phyloP scores from a whole-genome alignment of 2,797 vertebrate species.

The Falco concolor region DNA sequence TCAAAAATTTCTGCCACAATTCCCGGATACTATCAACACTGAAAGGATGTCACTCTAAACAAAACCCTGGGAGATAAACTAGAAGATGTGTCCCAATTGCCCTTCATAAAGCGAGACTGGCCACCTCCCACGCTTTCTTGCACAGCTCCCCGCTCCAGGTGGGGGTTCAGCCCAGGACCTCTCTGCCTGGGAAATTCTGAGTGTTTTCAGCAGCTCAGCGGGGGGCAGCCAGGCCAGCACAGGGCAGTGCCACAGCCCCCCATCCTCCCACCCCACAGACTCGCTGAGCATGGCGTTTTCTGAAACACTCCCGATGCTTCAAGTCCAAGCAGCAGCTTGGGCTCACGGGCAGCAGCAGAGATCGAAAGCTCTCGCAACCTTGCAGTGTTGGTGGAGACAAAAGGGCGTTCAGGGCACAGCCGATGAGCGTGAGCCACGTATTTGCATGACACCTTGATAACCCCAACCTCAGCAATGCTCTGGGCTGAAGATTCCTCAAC shows the following conservation, averaged over 20 bases:
- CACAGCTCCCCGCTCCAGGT: not conserved
- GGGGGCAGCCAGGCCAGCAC: not conserved
- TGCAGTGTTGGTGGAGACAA: fast-evolving
- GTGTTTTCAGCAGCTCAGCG: not conserved
- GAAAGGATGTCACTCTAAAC: not conserved
- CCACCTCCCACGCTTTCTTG: fast-evolving
- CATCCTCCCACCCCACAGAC: not conserved
- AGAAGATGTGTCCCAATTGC: not conserved
- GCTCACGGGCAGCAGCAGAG: not conserved
- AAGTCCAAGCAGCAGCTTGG: not conserved
- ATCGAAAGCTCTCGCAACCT: not conserved
- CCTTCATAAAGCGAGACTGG: fast-evolving
- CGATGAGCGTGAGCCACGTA: fast-evolving
- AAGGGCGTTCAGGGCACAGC: not conserved
- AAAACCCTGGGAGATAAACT: fast-evolving
- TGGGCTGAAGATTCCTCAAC: not conserved
- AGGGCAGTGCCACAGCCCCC: not conserved
- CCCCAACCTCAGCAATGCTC: not conserved
- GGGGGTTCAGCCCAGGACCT: not conserved
- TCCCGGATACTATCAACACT: fast-evolving
- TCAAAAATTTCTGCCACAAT: not conserved
- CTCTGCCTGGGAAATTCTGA: not conserved
- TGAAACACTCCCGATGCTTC: not conserved
- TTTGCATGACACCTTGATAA: fast-evolving
- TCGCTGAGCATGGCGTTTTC: not conserved